Evolutionary conservation across 2,113 vertebrate species (phyloP).

Genomic region (Cephalopterus ornatus): DNA sequence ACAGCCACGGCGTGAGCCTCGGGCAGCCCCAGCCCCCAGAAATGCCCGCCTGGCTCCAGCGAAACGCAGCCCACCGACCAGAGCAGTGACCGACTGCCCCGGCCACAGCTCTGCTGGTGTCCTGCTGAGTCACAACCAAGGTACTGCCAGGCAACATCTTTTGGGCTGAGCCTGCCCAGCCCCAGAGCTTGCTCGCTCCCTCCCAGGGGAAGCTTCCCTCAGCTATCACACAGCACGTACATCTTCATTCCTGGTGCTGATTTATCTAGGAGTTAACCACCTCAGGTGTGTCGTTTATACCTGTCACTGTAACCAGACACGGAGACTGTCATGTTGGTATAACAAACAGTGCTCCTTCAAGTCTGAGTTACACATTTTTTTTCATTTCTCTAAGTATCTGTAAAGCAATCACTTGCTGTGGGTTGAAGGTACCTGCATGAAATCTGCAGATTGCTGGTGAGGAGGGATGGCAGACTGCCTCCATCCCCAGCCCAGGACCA

Average conservation of each 20-base stretch:
- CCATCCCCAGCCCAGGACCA: not conserved
- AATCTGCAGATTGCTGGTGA: not conserved
- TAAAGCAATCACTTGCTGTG: not conserved
- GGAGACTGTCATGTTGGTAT: not conserved
- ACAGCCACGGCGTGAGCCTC: not conserved
- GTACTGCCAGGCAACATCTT: not conserved
- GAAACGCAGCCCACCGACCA: not conserved
- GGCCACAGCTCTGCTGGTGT: not conserved
- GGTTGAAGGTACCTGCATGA: not conserved
- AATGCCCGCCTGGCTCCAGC: fast-evolving
- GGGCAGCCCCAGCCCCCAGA: not conserved
- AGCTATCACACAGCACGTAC: not conserved
- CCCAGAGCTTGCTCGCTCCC: not conserved
- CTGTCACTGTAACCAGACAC: not conserved
- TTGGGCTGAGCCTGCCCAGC: not conserved
- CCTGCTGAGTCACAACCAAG: not conserved
- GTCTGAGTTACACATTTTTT: not conserved
- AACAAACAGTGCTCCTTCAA: not conserved
- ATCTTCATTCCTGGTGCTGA: not conserved
- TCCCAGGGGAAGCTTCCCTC: not conserved
- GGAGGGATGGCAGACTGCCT: not conserved
- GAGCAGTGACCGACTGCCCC: fast-evolving
- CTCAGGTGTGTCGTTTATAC: not conserved
- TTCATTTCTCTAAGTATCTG: not conserved
- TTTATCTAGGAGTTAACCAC: not conserved